These are phyloP conservation scores for Drosophila sordidula DNA, from an alignment of 2,888 invertebrate species.

Conservation along the genomic window DNA sequence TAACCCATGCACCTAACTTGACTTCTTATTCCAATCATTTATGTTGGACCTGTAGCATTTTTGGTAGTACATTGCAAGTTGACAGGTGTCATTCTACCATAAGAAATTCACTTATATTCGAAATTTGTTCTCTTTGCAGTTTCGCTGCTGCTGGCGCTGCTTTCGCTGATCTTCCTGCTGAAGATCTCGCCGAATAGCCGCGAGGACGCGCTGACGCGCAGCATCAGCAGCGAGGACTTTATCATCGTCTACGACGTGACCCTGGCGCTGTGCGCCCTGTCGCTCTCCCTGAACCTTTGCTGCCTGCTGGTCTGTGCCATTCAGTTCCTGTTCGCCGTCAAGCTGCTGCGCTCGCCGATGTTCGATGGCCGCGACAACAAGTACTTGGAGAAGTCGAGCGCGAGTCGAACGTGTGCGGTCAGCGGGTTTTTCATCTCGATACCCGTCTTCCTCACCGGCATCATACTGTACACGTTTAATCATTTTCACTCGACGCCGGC, in stretches of 20 bases:
- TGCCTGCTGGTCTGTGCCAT: conserved; percentile 97
- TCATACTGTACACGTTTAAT: conserved; percentile 96
- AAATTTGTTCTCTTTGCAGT: conserved; percentile 85
- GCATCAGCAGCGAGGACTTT: conserved; percentile 91
- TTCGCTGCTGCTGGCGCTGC: conserved; percentile 92
- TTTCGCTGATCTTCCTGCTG: conserved; percentile 93
- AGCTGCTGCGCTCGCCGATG: conserved; percentile 94
- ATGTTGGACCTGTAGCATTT: no score
- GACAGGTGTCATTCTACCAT: neutral
- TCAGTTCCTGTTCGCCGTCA: conserved; percentile 97
- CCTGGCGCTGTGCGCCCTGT: conserved; percentile 94
- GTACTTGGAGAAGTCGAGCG: conserved; percentile 96
- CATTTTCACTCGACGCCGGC: conserved; percentile 97
- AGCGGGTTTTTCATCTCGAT: conserved; percentile 97
- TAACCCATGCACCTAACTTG: neutral
- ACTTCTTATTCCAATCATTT: no score
- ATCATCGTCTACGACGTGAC: conserved; percentile 96
- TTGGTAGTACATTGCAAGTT: no score
- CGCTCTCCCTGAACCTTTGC: conserved; percentile 94
- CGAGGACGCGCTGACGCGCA: conserved; percentile 83
- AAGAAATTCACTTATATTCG: neutral
- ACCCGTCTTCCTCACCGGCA: conserved; percentile 96
- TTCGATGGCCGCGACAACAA: conserved; percentile 93
- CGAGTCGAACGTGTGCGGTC: conserved; percentile 95
- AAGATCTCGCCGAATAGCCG: conserved; percentile 90